Base-by-base conservation (phyloP, 2,888 invertebrate species). In the Lycaena phlaeas region DNA sequence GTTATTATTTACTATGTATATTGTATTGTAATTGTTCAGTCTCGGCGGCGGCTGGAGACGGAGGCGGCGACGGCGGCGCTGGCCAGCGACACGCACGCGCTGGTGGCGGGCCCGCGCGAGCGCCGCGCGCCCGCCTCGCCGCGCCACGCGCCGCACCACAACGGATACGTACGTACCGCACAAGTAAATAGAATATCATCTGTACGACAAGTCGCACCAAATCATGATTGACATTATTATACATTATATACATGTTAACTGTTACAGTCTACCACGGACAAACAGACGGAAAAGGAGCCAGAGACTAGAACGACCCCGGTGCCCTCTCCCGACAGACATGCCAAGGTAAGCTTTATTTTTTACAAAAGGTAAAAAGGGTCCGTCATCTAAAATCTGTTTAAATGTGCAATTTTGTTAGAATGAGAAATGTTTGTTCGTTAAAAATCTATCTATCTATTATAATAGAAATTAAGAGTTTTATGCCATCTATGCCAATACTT, bases 31-130 rank as follows among this genome's bases (percentile, higher is more conserved):
- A n/a, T 30, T 41, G 5, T 31, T 10, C 61, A 90, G 89, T 85
- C 87, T 29, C 89, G 88, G 2, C 86, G 90, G 52, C 76, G 90
- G 46, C 75, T 88, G 55, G 88, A 91, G 67, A 85, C 88, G 50
- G 90, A 92, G 56, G 82, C 85, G 49, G 87, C 88, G 27, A 85
- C 89, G 36, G 86, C 88, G 4, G 77, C 22, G 6, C 6, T 86
- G 11, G 87, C 84, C 3, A 88, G 89, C 1, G 90, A 90, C 59
- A 86, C 89, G 1, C 86, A 87, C 12, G 34, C 34, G 11, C 27
- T 18, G 26, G 39, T 22, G 52, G 81, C 86, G 9, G 85, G 86
- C 61, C 65, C 65, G 27, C 61, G 70, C 36, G 76, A 77, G 55
- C 85, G 64, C 40, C 85, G 64, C 40, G 61, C 59, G 40, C 40